A percentile compares a stretch with the other conserved stretches of the same genome.
phyloP scores from a whole-genome alignment of 2,797 vertebrate genomes.

The Labeo calbasu region DNA sequence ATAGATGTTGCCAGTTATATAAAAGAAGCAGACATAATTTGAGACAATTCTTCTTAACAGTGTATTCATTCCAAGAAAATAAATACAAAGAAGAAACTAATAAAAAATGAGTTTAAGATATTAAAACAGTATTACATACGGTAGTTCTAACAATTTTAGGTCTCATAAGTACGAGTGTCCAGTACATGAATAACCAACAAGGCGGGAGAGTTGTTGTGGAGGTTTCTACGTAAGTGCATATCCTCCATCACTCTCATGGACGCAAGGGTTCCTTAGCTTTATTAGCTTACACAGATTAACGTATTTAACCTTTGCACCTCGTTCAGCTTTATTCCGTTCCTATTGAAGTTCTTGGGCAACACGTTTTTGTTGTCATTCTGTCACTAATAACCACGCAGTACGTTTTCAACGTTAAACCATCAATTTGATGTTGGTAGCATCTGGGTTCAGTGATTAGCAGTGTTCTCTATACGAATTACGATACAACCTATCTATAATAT shows the following conservation, averaged over 20 bases:
- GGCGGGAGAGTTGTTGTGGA: background rate
- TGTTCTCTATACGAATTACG: too few species aligned
- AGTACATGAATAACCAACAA: background rate
- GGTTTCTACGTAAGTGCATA: background rate
- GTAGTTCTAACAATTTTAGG: background rate
- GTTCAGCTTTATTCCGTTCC: background rate
- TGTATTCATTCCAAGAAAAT: background rate
- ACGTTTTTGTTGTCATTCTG: background rate
- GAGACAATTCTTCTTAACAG: background rate
- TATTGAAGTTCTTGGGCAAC: background rate
- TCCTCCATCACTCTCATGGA: constrained; percentile 4
- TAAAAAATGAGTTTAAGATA: background rate
- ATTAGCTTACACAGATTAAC: constrained; percentile 21
- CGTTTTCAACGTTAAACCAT: background rate
- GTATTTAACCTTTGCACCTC: constrained; percentile 24
- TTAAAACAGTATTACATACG: background rate
- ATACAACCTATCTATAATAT: background rate
- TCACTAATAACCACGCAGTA: background rate
- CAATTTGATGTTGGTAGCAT: background rate
- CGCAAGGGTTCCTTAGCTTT: background rate
- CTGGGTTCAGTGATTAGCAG: background rate
- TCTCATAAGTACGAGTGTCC: background rate
- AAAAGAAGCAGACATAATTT: background rate
- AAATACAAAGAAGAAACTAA: background rate
- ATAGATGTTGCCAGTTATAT: background rate